Evolutionary conservation across 1,140 invertebrate species (phyloP), one percentile per base, ranked within the genome.

Genomic region (Drosophila prosaltans): DNA sequence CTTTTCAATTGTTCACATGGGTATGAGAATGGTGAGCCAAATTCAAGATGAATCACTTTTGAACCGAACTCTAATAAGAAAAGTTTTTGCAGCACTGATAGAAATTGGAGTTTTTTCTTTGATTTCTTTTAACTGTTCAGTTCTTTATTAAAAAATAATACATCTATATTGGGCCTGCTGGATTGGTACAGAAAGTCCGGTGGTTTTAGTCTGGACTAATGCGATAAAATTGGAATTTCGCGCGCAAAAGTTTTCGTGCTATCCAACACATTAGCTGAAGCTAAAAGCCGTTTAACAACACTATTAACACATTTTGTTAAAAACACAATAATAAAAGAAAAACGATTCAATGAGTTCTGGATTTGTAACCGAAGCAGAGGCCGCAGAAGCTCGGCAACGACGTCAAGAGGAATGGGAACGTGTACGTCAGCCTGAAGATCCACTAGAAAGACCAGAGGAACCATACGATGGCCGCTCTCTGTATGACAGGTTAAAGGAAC

Each of bases 351-450:
- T 97, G 97, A 97, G 96, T 94, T 97, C 96, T 1, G 96, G 96
- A 57, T 98, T 98, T 94, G 96, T 98, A 78, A 95, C 97, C 8
- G 97, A 98, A 93, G 93, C 94, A 21, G 97, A 98, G 93, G 93
- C 98, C 43, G 95, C 96, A 43, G 97, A 98, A 86, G 95, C 95
- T 40, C 94, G 96, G 59, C 94, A 94, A 78, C 93, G 94, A 48
- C 94, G 97, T 10, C 98, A 99, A 91, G 97, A 98, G 93, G 97
- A 98, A 95, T 99, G 98, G 98, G 97, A 98, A 80, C 96, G 96
- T 94, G 97, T 98, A 1, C 93, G 98, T 75, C 96, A 96, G 76
- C 95, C 96, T 28, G 96, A 97, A 82, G 95, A 99, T 91, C 97
- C 98, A n/a, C 58, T 95, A 93, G 97, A 97, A 92, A 95, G 95